Evolutionary conservation across 2,888 invertebrate species (phyloP), one percentile per base, ranked within the genome.

Genomic region (Trichopria drosophilae): DNA sequence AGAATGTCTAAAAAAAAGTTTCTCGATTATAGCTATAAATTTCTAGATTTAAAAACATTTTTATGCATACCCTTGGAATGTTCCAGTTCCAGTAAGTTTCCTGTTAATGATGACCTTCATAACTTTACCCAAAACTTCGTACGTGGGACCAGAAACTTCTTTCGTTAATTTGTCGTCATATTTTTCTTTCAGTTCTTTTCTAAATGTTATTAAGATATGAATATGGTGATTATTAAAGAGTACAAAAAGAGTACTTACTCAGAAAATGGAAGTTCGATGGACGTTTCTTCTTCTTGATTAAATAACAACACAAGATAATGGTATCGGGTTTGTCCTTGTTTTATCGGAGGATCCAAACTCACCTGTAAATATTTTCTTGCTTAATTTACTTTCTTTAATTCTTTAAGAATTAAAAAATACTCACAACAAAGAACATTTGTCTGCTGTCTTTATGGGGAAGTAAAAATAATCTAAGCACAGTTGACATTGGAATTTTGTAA

Each of bases 401-500:
- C 22, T 34, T 28, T 10, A 19, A 9, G 23, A 19, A 24, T 23
- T 29, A 28, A 36, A 46, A 7, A 3, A 40, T 18, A 64, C 80
- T 77, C 45, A 97, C 90, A 32, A 99, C 97, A 74, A 98, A 98
- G 78, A 93, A 99, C 86, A 95, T 96, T 76, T 98, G 98, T 2
- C 98, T 80, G n/a, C 88, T 90, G 75, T 99, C 98, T 72, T 94
- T 95, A 73, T 99, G 98, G 0, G 98, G 98, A 42, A 99, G 78
- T 23, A 98, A 79, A 73, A 99, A 99, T 12, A 99, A 78, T 6
- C 99, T 84, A 12, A 97, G 79, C 3, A 99, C 96, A 0, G 97
- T 96, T 1, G 93, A 92, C 86, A 95, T 92, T 0, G 98, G 97
- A 64, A 99, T 98, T 79, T 99, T 99, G 81, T 99, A 99, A 79